Conservation (phyloP, 2,797 vertebrate genomes). For the Myotis daubentonii region DNA sequence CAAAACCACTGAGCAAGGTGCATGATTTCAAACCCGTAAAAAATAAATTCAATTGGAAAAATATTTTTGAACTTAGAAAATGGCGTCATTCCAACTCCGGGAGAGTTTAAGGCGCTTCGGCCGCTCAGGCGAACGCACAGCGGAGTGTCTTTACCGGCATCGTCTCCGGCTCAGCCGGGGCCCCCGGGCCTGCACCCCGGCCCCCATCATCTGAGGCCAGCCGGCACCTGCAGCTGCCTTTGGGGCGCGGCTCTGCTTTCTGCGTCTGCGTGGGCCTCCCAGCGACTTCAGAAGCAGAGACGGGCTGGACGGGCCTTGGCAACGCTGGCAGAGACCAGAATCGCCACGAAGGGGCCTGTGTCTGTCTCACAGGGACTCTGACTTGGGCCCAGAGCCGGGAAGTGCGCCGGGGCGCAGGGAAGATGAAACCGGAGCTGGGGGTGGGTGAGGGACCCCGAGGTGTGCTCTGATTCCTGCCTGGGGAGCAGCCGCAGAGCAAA, state of each 20-base stretch:
- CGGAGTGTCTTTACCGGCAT: background rate
- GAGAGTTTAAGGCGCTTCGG: background rate
- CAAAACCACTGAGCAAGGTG: background rate
- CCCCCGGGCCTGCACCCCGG: too few species aligned
- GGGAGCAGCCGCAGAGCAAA: constrained; percentile 9
- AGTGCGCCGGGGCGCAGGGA: background rate
- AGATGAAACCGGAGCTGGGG: constrained; percentile 48
- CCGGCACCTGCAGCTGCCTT: background rate
- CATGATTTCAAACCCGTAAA: background rate
- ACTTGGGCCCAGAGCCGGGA: constrained; percentile 55
- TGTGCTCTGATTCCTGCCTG: constrained; percentile 76
- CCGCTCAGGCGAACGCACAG: background rate
- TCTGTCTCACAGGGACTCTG: constrained; percentile 47
- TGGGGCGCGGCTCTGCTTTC: background rate
- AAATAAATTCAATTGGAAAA: background rate
- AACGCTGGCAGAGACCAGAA: background rate
- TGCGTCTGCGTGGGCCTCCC: background rate
- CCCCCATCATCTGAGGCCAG: too few species aligned
- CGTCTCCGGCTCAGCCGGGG: background rate
- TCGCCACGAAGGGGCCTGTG: constrained; percentile 20
- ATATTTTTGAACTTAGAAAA: background rate
- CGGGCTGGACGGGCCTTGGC: background rate
- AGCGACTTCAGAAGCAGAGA: background rate
- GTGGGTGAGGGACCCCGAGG: constrained; percentile 1
- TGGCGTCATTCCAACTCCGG: background rate